phyloP scores from a whole-genome alignment of 2,888 invertebrate genomes.

The Scelioninae gen. 1 region DNA sequence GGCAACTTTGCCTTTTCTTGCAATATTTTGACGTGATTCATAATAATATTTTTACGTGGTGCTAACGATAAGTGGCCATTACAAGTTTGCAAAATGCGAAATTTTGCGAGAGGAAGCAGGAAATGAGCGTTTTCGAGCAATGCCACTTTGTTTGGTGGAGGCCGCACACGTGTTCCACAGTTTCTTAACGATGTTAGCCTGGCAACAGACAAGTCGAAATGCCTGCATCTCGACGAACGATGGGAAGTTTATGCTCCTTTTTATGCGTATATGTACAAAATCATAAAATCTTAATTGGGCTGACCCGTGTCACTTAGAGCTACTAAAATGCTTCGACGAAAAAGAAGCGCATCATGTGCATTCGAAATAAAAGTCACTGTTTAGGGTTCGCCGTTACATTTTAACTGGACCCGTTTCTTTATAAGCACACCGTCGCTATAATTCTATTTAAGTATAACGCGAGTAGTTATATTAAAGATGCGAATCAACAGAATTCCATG shows the following conservation, averaged over 20 bases:
- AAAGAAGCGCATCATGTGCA: constrained; percentile 33
- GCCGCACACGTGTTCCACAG: constrained; percentile 57
- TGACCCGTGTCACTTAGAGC: constrained; percentile 66
- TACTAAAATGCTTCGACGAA: constrained; percentile 54
- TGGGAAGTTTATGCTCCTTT: constrained; percentile 55
- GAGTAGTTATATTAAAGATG: constrained; percentile 26
- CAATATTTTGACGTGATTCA: constrained; percentile 31
- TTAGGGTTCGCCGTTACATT: constrained; percentile 13
- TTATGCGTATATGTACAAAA: constrained; percentile 53
- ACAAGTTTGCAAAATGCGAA: constrained; percentile 33
- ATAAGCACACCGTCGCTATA: constrained; percentile 15
- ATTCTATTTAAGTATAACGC: constrained; percentile 41
- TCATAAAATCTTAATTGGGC: constrained; percentile 70
- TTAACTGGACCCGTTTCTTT: constrained; percentile 27
- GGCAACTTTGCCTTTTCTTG: not conserved
- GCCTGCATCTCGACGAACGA: constrained; percentile 45
- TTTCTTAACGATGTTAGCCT: constrained; percentile 55
- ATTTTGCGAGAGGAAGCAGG: constrained; percentile 44
- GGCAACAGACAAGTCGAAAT: constrained; percentile 51
- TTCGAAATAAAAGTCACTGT: not conserved
- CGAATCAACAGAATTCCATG: constrained; percentile 21
- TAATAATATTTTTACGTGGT: constrained; percentile 48
- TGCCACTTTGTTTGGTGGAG: constrained; percentile 27
- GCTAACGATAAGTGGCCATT: constrained; percentile 54
- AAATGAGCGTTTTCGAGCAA: too few relatives aligned